Conservation (phyloP, 2,888 invertebrate genomes). For the Torymus aiolomorphi region DNA sequence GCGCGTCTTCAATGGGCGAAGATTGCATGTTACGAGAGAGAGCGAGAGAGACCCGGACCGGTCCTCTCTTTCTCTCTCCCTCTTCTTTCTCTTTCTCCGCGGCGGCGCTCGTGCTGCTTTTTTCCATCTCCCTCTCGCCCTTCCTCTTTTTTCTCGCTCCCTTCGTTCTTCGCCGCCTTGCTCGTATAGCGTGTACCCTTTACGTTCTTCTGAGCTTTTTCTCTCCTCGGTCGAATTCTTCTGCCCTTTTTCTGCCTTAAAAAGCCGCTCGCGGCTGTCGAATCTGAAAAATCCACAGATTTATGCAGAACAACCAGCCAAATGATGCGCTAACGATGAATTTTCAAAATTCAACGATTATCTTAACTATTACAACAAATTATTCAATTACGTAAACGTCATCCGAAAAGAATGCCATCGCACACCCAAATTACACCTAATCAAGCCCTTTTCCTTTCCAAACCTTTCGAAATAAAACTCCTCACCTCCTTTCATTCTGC, state of each 20-base stretch:
- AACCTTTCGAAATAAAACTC: slow-evolving; percentile 4
- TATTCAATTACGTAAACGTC: background rate
- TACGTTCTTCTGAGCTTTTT: slow-evolving; percentile 4
- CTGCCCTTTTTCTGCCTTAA: slow-evolving; percentile 17
- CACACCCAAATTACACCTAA: too few relatives aligned
- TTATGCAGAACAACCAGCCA: too few relatives aligned
- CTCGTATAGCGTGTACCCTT: background rate
- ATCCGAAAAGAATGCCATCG: background rate
- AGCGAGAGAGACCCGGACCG: slow-evolving; percentile 64
- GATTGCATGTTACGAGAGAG: slow-evolving; percentile 73
- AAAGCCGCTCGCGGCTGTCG: background rate
- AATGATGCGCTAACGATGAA: too few relatives aligned
- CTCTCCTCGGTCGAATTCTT: slow-evolving; percentile 16
- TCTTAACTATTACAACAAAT: slow-evolving; percentile 21
- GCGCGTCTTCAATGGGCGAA: slow-evolving; percentile 74
- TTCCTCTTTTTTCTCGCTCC: background rate
- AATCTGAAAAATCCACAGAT: slow-evolving; percentile 3
- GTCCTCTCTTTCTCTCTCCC: slow-evolving; percentile 62
- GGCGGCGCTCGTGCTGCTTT: slow-evolving; percentile 34
- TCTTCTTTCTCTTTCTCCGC: slow-evolving; percentile 60
- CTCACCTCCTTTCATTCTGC: slow-evolving; percentile 22
- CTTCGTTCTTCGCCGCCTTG: slow-evolving; percentile 10
- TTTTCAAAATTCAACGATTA: background rate
- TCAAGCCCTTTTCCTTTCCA: too few relatives aligned
- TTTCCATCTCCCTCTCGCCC: slow-evolving; percentile 9